Evolutionary conservation across 2,113 vertebrate genomes (phyloP).

Genomic region (Solea senegalensis): DNA sequence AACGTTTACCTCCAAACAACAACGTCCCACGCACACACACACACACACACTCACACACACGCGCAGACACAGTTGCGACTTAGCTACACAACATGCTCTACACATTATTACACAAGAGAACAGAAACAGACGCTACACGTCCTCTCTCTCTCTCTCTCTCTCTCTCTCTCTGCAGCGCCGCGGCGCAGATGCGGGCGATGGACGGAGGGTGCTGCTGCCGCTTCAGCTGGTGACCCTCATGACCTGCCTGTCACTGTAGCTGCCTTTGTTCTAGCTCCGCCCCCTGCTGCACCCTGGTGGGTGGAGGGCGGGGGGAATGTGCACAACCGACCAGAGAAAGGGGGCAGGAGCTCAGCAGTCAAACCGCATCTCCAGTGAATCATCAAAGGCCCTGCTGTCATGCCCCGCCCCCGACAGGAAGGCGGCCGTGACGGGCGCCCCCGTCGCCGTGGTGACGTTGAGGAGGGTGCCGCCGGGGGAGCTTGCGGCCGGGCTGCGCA

Average conservation of each 20-base stretch:
- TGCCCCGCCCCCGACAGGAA: conserved; percentile 84
- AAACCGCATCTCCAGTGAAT: conserved; percentile 97
- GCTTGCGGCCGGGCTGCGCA: conserved; percentile 91
- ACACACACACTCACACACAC: conserved; percentile 16
- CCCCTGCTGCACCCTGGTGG: conserved; percentile 38
- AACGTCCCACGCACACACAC: conserved; percentile 11
- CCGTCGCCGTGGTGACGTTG: conserved; percentile 95
- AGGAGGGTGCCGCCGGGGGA: conserved; percentile 87
- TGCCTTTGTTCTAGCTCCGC: conserved; percentile 85
- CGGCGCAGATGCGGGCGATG: conserved; percentile 53
- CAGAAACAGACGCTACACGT: conserved; percentile 51
- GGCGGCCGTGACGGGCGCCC: conserved; percentile 78
- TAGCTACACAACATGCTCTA: conserved; percentile 90
- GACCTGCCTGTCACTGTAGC: conserved; percentile 89
- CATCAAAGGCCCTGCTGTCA: conserved; percentile 94
- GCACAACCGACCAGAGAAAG: conserved; percentile 54
- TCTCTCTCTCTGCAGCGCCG: conserved; percentile 48
- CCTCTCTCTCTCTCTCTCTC: conserved; percentile 16
- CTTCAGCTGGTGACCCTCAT: conserved; percentile 44
- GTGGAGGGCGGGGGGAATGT: conserved; percentile 62
- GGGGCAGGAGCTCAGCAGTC: conserved; percentile 88
- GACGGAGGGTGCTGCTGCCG: conserved; percentile 26
- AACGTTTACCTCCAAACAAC: conserved; percentile 70
- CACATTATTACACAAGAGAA: conserved; percentile 81
- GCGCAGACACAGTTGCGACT: conserved; percentile 19